These are phyloP conservation scores for Plagiodera versicolora DNA, from an alignment of 2,888 invertebrate genomes.

Conservation along the genomic window DNA sequence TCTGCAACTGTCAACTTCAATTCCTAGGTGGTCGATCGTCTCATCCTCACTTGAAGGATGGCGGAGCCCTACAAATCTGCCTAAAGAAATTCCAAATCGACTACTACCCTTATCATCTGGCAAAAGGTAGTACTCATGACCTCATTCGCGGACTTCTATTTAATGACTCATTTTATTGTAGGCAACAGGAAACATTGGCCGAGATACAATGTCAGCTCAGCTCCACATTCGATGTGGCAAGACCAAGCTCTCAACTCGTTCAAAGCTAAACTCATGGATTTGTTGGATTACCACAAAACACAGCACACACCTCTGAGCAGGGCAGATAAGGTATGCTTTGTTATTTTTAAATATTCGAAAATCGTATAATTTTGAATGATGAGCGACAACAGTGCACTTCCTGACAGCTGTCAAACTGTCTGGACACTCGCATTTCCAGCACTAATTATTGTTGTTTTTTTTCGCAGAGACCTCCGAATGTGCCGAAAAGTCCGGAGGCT, in stretches of 20 bases:
- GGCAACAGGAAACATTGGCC: conserved; percentile 92
- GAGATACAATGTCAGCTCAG: conserved; percentile 76
- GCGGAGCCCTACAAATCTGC: conserved; percentile 92
- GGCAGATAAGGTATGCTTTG: conserved; percentile 35
- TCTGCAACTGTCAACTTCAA: too few species aligned
- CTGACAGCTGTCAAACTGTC: too few species aligned
- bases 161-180: conserved; percentile 17
- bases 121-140: conserved; percentile 61
- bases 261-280: conserved; percentile 73
- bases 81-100: conserved; percentile 87
- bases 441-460: neutral
- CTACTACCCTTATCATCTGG: conserved; percentile 95
- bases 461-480: conserved; percentile 12
- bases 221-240: conserved; percentile 84
- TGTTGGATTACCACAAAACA: conserved; percentile 65
- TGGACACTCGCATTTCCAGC: too few species aligned
- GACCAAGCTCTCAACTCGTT: conserved; percentile 81
- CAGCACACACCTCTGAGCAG: conserved; percentile 58
- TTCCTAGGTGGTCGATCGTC: conserved; percentile 81
- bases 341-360: neutral
- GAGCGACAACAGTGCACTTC: too few species aligned
- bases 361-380: neutral
- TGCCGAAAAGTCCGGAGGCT: conserved; percentile 23
- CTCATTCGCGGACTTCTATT: too few species aligned
- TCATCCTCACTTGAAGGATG: conserved; percentile 81